Evolutionary conservation across 2,888 invertebrate genomes (phyloP).

Genomic region (Reticulitermes lucifugus): DNA sequence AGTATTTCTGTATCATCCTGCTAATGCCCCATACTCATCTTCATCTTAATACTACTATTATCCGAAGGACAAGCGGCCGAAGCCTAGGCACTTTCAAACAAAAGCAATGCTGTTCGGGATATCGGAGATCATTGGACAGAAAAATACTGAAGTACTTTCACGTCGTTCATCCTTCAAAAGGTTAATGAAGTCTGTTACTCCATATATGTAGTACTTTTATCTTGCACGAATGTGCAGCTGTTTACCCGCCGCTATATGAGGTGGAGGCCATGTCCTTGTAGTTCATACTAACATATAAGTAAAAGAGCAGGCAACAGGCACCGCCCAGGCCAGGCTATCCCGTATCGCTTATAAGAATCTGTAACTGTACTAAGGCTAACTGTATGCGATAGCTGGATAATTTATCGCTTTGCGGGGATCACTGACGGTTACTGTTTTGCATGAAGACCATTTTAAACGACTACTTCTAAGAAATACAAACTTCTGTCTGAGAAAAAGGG

Average conservation of each 20-base stretch:
- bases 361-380: not conserved
- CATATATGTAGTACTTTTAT: no score
- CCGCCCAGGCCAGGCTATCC: not conserved
- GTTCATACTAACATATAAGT: not conserved
- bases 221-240: not conserved
- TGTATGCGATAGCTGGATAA: not conserved
- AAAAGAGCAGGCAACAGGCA: not conserved
- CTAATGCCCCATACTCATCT: no score
- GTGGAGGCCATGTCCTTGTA: constrained; percentile 8
- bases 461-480: not conserved
- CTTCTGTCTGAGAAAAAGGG: not conserved
- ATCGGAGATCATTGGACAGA: no score
- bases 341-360: not conserved
- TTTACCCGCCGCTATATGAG: not conserved
- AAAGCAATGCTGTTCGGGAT: no score
- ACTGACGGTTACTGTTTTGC: not conserved
- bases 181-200: no score
- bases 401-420: not conserved
- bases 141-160: no score
- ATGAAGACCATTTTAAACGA: not conserved
- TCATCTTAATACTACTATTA: no score
- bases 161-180: no score
- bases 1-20: no score
- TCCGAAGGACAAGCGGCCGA: no score
- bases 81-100: no score